Evolutionary conservation across 2,888 invertebrate genomes (phyloP).

Genomic region (Prosopocoilus inquinatus): DNA sequence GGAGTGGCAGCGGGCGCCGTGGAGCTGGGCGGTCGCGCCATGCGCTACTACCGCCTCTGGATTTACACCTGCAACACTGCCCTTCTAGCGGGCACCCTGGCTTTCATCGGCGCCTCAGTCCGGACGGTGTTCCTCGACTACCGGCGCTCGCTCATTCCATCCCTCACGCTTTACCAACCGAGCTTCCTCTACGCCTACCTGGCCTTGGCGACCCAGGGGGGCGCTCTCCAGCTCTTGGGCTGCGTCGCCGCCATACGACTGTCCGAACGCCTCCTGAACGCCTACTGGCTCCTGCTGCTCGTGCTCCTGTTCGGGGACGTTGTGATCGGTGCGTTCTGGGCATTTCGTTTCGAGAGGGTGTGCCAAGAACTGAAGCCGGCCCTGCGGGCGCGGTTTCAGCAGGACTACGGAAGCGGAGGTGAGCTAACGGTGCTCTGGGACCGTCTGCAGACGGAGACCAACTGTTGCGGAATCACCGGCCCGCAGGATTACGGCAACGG

Average conservation of each 20-base stretch:
- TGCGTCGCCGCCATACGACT: slow-evolving; percentile 79
- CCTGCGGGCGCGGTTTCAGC: slow-evolving; percentile 56
- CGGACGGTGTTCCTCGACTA: slow-evolving; percentile 69
- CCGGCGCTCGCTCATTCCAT: slow-evolving; percentile 69
- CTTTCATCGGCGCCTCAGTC: slow-evolving; percentile 75
- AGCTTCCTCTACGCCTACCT: slow-evolving; percentile 83
- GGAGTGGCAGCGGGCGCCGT: slow-evolving; percentile 58
- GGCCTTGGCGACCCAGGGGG: slow-evolving; percentile 71
- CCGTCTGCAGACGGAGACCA: slow-evolving; percentile 69
- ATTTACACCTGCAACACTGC: slow-evolving; percentile 91
- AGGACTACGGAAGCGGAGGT: slow-evolving; percentile 70
- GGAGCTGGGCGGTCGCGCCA: slow-evolving; percentile 51
- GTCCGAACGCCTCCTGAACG: slow-evolving; percentile 77
- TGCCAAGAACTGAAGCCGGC: slow-evolving; percentile 71
- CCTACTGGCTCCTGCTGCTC: slow-evolving; percentile 78
- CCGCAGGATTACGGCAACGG: slow-evolving; percentile 52
- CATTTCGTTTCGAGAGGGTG: slow-evolving; percentile 72
- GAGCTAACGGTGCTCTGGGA: slow-evolving; percentile 79
- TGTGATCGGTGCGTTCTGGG: slow-evolving; percentile 81
- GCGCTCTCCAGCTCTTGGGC: slow-evolving; percentile 69
- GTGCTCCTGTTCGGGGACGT: slow-evolving; percentile 80
- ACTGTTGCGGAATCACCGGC: slow-evolving; percentile 71
- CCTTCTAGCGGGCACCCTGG: slow-evolving; percentile 77
- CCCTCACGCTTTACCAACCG: slow-evolving; percentile 74
- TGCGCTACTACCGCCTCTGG: slow-evolving; percentile 87